Evolutionary conservation across 2,797 vertebrate genomes (phyloP), one percentile per base, ranked within the genome.

Genomic region (Danio kyathit): DNA sequence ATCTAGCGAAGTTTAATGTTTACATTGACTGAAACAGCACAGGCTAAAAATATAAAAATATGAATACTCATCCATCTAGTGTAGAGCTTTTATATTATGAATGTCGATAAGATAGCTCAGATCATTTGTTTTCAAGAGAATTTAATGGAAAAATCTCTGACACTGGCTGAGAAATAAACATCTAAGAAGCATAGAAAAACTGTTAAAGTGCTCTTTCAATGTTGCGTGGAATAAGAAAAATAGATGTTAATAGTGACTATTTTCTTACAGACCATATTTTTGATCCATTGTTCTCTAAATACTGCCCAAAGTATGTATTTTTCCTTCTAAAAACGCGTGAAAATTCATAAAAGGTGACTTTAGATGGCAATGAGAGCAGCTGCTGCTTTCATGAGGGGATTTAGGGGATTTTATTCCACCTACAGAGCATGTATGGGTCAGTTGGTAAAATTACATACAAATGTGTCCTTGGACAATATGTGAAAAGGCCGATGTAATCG

Each of bases 301-400:
- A 82, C 79, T 88, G 74, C 16, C 67, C 80, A 72, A 69, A 81
- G 83, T 83, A 76, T 80, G 7, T 12, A 14, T 38, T 66, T 72
- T 74, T 40, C 41, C 2, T 48, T n/a, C 51, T 74, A 19, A 65
- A 56, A 74, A 21, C 2, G 7, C 38, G 41, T 12, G 13, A 7
- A 19, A 63, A 64, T 19, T 48, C 43, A 56, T 48, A 13, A 78
- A 46, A 69, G 29, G 64, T 49, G 49, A 46, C 49, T 38, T 60
- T 11, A 17, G 43, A 16, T 46, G 72, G 9, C 43, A 9, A 10
- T 21, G 40, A 76, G n/a, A 43, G 74, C 52, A 46, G 63, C 4
- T 46, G 43, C 48, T 59, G 16, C 56, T 57, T 57, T 59, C 16
- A 69, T 52, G 49, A 40, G 69, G 52, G 64, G 51, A 67, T 69